These are phyloP conservation scores for Labeo catla DNA, from an alignment of 2,113 vertebrate genomes.

Conservation along the genomic window DNA sequence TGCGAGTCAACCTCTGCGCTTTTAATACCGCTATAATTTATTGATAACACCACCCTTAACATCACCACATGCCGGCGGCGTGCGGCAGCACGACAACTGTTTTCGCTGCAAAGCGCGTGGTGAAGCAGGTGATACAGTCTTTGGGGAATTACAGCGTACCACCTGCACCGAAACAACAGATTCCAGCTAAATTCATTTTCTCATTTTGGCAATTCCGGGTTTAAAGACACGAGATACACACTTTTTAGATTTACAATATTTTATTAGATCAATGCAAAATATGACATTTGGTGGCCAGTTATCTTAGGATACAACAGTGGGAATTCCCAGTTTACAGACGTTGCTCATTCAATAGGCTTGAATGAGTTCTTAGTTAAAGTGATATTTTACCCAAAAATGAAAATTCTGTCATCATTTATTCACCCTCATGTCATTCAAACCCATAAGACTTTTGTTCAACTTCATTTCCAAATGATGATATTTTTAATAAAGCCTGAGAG, in stretches of 20 bases:
- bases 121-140: not conserved
- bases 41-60: slow-evolving; percentile 61
- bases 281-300: not conserved
- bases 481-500: not conserved
- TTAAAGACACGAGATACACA: not conserved
- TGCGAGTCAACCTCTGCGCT: slow-evolving; percentile 58
- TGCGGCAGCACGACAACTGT: not conserved
- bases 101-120: slow-evolving; percentile 1
- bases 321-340: not conserved
- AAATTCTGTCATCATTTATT: not conserved
- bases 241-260: not conserved
- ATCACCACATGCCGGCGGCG: not conserved
- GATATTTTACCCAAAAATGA: not conserved
- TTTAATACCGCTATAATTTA: slow-evolving; percentile 71
- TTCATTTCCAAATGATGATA: not conserved
- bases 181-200: not conserved
- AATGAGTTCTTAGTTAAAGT: not conserved
- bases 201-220: not conserved
- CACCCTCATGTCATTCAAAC: not conserved
- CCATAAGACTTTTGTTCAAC: not conserved
- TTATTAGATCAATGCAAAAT: not conserved
- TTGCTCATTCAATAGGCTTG: not conserved
- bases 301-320: not conserved
- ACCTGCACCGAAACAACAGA: not conserved
- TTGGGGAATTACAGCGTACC: slow-evolving; percentile 2